Base-by-base conservation (phyloP, 1,140 invertebrate species). In the Tachypleus tridentatus region DNA sequence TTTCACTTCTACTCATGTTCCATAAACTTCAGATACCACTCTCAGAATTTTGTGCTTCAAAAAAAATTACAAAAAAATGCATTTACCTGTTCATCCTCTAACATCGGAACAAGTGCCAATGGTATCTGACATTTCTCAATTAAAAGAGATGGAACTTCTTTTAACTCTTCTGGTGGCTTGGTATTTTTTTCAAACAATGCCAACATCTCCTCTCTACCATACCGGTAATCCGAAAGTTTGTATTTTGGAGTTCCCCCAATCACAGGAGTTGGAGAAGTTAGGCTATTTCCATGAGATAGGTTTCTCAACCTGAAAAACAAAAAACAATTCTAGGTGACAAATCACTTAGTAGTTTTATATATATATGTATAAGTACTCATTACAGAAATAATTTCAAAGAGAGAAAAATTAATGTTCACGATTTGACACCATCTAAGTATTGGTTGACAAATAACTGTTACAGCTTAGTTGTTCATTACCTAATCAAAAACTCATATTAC, bases 161-260 rank as follows among this genome's bases (percentile, higher is more conserved):
- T 79, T 59, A 90, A 77, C 62, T 82, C 82, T 65, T 83, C 80
- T n/a, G 87, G 87, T 62, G 86, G 79, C 71, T 82, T 81, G 62
- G 82, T 79, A 71, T 79, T 82, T 70, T 83, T 83, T 70, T 88
- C 84, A 73, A 85, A 92, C 51, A 93, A 74, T 57, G 88, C 87
- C 64, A 94, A 76, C 89, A 94, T 91, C 74, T 93, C 90, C 78
- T 94, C 91, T 69, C 89, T 80, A 50, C 88, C 89, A 71, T 93
- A 93, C 65, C 85, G 80, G 82, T 86, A 82, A 69, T 89, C 86
- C 70, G 87, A 86, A 62, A 87, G 76, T 74, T 88, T 78, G 65
- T 75, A 77, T 62, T 77, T 76, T 57, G 73, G 73, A 66, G 71
- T 70, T 1, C n/a, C n/a, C 53, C 53, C 53, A 29, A 71, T 62